A percentile compares a stretch with the other conserved stretches of the same genome.
phyloP scores from a whole-genome alignment of 2,113 vertebrate species.

The Poecile atricapillus region DNA sequence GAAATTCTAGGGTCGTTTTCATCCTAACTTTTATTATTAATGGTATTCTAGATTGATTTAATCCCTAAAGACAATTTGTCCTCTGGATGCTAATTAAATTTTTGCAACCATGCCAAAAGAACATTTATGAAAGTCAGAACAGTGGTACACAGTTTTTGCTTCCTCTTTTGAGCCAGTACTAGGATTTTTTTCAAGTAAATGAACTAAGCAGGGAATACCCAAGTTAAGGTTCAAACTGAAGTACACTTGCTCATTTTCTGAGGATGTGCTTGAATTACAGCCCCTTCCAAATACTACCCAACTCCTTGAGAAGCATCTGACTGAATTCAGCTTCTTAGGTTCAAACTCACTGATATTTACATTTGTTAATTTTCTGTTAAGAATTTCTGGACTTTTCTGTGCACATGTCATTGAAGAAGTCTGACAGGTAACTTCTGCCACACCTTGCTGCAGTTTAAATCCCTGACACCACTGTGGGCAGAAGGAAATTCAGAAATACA shows the following conservation, averaged over 20 bases:
- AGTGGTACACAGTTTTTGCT: conserved; percentile 14
- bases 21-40: conserved; percentile 32
- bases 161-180: conserved; percentile 26
- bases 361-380: not conserved
- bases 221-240: not conserved
- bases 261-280: not conserved
- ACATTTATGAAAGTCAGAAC: conserved; percentile 60
- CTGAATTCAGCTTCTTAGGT: not conserved
- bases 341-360: not conserved
- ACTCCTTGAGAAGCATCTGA: not conserved
- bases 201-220: not conserved
- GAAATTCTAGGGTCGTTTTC: conserved; percentile 37
- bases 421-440: not conserved
- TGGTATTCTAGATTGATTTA: conserved; percentile 46
- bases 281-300: not conserved
- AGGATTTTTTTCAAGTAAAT: not conserved
- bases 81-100: conserved; percentile 72
- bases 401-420: not conserved
- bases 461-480: not conserved
- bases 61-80: conserved; percentile 72
- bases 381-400: not conserved
- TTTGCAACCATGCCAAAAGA: conserved; percentile 68
- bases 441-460: not conserved
- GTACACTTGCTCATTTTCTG: fast-evolving
- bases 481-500: not conserved